Evolutionary conservation across 2,888 invertebrate species (phyloP).

Genomic region (Linyphia triangularis): DNA sequence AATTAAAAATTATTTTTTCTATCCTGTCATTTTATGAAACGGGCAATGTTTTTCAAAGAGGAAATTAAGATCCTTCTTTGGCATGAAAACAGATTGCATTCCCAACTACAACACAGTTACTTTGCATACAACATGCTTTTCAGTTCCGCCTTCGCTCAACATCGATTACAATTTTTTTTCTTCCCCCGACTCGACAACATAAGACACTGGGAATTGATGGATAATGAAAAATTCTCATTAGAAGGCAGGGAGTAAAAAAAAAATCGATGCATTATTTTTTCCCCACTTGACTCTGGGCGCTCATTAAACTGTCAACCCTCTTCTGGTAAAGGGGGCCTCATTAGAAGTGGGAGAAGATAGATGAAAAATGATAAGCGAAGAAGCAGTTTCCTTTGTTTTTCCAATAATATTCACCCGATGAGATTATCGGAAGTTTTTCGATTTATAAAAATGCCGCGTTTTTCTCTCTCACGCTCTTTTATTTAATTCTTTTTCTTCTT

Average conservation of each 20-base stretch:
- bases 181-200: constrained; percentile 10
- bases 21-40: neutral
- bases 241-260: too few species aligned
- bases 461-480: constrained; percentile 30
- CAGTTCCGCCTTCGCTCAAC: neutral
- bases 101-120: neutral
- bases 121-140: constrained; percentile 11
- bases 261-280: constrained; percentile 68
- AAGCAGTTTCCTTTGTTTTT: constrained; percentile 71
- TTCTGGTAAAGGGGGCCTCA: constrained; percentile 43
- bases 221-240: constrained; percentile 75
- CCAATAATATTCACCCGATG: constrained; percentile 73
- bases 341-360: constrained; percentile 65
- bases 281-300: constrained; percentile 59
- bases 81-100: constrained; percentile 15
- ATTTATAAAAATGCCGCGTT: constrained; percentile 66
- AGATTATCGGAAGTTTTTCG: constrained; percentile 73
- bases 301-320: constrained; percentile 73
- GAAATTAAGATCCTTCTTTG: neutral
- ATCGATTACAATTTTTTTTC: constrained; percentile 50
- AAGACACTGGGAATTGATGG: constrained; percentile 59
- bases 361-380: constrained; percentile 73
- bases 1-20: neutral
- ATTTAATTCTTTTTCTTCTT: constrained; percentile 66
- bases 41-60: neutral